Evolutionary conservation across 2,797 vertebrate species (phyloP).

Genomic region (Agapornis canus): DNA sequence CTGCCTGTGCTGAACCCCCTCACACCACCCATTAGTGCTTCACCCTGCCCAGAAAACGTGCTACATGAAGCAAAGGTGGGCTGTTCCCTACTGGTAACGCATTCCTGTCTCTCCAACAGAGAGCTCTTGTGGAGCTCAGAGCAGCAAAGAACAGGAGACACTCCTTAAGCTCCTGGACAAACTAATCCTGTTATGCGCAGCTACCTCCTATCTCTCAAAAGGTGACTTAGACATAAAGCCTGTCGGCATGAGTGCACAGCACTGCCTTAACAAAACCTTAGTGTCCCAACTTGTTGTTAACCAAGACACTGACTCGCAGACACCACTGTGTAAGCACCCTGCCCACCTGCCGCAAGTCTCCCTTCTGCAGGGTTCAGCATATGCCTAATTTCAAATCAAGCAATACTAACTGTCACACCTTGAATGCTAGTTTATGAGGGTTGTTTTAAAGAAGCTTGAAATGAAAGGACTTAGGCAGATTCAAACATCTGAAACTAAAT

Average conservation of each 20-base stretch:
- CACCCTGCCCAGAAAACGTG: not conserved
- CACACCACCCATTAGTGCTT: not conserved
- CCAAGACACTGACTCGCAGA: not conserved
- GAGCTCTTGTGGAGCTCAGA: not conserved
- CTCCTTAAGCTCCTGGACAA: not conserved
- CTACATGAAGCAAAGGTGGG: not conserved
- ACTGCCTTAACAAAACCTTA: not conserved
- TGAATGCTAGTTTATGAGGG: not conserved
- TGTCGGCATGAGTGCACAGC: not conserved
- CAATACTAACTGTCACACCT: not conserved
- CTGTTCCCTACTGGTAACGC: not conserved
- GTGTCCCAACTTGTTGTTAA: not conserved
- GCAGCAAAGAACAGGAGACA: not conserved
- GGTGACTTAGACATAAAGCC: not conserved
- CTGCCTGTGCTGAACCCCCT: not conserved
- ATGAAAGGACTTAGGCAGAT: not conserved
- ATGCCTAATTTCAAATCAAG: not conserved
- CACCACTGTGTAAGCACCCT: not conserved
- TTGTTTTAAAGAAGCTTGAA: not conserved
- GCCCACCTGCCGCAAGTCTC: not conserved
- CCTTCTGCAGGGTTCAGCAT: not conserved
- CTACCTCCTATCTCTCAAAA: not conserved
- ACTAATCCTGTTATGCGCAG: not conserved
- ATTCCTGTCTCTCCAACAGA: not conserved
- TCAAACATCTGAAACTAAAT: not conserved